Percentiles rank a stretch among this genome's conserved stretches.
phyloP scores from a whole-genome alignment of 2,113 vertebrate species.

The Sceloporus undulatus region DNA sequence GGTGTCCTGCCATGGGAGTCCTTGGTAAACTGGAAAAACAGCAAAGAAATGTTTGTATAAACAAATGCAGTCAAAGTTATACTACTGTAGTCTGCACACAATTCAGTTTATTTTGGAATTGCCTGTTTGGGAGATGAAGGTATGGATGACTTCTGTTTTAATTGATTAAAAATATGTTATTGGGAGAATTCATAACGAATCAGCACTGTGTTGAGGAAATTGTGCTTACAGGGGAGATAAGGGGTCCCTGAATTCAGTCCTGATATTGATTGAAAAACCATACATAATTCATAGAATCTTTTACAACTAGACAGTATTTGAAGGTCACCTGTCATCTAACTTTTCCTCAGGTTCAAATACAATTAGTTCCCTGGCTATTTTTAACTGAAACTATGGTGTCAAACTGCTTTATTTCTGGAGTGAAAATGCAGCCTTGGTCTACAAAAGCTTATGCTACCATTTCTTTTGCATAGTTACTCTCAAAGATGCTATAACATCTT shows the following conservation, averaged over 20 bases:
- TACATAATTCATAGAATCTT: slow-evolving; percentile 14
- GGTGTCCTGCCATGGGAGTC: background rate
- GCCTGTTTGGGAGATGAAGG: too few relatives aligned
- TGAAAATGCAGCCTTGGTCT: too few relatives aligned
- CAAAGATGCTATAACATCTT: too few relatives aligned
- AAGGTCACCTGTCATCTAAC: slow-evolving; percentile 12
- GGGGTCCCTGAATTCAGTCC: background rate
- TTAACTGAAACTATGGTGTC: background rate
- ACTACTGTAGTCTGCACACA: background rate
- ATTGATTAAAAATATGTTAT: background rate
- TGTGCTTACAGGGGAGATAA: too few relatives aligned
- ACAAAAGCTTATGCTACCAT: too few relatives aligned
- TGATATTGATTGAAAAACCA: slow-evolving; percentile 17
- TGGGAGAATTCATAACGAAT: background rate
- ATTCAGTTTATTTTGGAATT: background rate
- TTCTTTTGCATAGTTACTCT: too few relatives aligned
- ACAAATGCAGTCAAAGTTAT: background rate
- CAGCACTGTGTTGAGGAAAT: background rate
- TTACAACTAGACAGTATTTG: background rate
- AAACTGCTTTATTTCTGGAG: too few relatives aligned
- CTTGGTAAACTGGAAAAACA: background rate
- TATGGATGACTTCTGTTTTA: background rate
- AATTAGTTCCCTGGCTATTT: background rate
- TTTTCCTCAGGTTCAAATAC: background rate
- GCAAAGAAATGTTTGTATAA: background rate